Evolutionary conservation across 2,113 vertebrate genomes (phyloP), one percentile per base, ranked within the genome.

Genomic region (Emydura subglobosa): DNA sequence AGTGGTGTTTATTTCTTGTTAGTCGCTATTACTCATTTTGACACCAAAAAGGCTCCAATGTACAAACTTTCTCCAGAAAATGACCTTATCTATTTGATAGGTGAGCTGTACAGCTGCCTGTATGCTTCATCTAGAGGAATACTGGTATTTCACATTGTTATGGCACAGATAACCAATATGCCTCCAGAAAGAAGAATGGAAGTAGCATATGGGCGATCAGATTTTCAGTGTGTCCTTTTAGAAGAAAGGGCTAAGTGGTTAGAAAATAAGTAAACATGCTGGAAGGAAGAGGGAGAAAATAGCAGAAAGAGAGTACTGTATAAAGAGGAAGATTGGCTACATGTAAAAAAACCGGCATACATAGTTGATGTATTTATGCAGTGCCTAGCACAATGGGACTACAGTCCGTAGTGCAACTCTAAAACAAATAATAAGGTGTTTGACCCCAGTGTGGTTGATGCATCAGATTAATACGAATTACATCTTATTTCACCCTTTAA

Each of bases 31-130:
- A 51, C 85, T 95, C 31, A 76, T 68, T 94, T 92, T 17, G 50
- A 74, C 57, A 49, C 79, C 39, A 65, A 57, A 87, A 82, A 94
- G 93, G 86, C 72, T 93, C 87, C 54, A 91, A 91, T 89, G 92
- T 92, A 42, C 25, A 61, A 61, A 61, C 27, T 65, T 17, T 61
- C 44, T 88, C 49, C 72, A 9, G 49, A 65, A 93, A 91, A 24
- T 42, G 61, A 0, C 79, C 34, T 59, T 94, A 88, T 80, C 39
- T 78, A 16, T 83, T 83, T n/a, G 54, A 44, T 76, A 79, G 54
- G 39, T 57, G 47, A 83, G 86, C 7, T 88, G 91, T 95, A 88
- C 88, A 93, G 85, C 17, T 53, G 24, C 7, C n/a, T 90, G 54
- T 91, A 0, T 85, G 53, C 53, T 93, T 86, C 92, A 12, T 83